Conservation (phyloP, 2,888 invertebrate species). For the Melinaea marsaeus region DNA sequence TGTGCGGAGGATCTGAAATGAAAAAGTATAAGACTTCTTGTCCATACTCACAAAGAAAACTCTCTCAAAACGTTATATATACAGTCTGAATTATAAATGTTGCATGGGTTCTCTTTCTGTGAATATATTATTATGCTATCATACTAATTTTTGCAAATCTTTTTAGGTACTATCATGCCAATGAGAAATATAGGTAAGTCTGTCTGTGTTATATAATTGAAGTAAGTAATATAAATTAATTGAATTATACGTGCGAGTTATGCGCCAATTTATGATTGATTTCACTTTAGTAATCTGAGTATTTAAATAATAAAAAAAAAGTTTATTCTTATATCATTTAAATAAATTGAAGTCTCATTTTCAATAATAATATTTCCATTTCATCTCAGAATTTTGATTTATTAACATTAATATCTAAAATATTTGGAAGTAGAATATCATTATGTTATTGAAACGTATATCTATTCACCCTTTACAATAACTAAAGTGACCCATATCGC, state of each 20-base stretch:
- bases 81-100: slow-evolving; percentile 30
- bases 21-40: slow-evolving; percentile 24
- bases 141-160: slow-evolving; percentile 9
- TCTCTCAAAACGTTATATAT: slow-evolving; percentile 21
- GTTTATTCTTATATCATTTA: not conserved
- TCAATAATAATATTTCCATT: no score
- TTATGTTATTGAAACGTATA: not conserved
- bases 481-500: slow-evolving; percentile 21
- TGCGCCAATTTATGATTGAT: not conserved
- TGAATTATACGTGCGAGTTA: no score
- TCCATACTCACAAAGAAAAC: slow-evolving; percentile 19
- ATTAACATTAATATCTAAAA: no score
- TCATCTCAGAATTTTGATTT: no score
- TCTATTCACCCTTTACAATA: slow-evolving; percentile 17
- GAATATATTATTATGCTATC: slow-evolving; percentile 16
- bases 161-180: slow-evolving; percentile 19
- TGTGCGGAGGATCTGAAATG: slow-evolving; percentile 30
- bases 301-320: not conserved
- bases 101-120: slow-evolving; percentile 17
- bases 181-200: not conserved
- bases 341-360: not conserved
- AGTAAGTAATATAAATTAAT: no score
- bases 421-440: no score
- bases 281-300: not conserved
- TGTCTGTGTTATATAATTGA: no score